Conservation (phyloP, 2,113 vertebrate genomes). For the Labrus mixtus region DNA sequence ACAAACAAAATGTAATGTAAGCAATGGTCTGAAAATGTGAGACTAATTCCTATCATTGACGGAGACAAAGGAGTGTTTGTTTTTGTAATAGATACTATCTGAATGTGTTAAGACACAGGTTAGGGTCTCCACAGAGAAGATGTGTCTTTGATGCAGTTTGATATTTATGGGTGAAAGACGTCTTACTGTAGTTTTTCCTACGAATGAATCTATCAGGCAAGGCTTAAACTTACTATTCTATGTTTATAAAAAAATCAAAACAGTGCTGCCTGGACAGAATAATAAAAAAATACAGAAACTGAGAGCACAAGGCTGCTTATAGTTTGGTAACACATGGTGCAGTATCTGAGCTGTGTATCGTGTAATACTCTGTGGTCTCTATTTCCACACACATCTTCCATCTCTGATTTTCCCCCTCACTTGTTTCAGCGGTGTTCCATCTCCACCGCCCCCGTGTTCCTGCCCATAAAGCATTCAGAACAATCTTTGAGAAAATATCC, state of each 20-base stretch:
- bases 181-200: not conserved
- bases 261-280: not conserved
- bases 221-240: not conserved
- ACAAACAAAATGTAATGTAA: too few species aligned
- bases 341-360: not conserved
- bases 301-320: not conserved
- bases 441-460: not conserved
- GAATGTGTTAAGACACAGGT: not conserved
- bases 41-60: too few species aligned
- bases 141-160: too few species aligned
- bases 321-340: not conserved
- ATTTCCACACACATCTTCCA: conserved; percentile 4
- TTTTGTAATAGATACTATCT: not conserved
- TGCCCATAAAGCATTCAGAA: not conserved
- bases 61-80: too few species aligned
- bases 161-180: too few species aligned
- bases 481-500: conserved; percentile 4
- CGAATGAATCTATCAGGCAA: not conserved
- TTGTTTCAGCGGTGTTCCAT: not conserved
- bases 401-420: not conserved
- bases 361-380: conserved; percentile 5
- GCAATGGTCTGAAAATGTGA: too few species aligned
- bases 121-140: not conserved
- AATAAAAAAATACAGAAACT: not conserved
- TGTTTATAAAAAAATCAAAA: not conserved